Evolutionary conservation across 2,113 vertebrate genomes (phyloP).

Genomic region (Ornithorhynchus anatinus): DNA sequence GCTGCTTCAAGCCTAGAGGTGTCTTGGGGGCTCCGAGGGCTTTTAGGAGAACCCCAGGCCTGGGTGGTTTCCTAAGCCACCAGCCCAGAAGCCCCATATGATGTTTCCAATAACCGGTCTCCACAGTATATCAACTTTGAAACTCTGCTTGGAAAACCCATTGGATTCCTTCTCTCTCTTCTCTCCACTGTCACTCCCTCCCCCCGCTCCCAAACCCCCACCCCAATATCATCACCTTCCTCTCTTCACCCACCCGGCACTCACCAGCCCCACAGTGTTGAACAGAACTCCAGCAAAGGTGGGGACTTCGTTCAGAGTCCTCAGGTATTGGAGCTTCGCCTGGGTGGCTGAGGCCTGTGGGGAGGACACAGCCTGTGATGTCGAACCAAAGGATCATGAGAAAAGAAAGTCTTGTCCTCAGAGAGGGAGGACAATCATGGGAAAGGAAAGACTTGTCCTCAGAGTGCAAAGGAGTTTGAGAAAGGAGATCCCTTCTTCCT

Average conservation of each 20-base stretch:
- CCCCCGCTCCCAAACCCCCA: background rate
- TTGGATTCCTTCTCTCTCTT: background rate
- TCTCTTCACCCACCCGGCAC: conserved; percentile 37
- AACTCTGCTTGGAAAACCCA: background rate
- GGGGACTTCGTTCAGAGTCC: conserved; percentile 94
- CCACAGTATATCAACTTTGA: background rate
- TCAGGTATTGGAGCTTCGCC: conserved; percentile 97
- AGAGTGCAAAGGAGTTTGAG: background rate
- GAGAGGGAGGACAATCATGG: background rate
- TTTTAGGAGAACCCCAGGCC: too few species aligned
- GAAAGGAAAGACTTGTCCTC: background rate
- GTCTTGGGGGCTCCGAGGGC: too few species aligned
- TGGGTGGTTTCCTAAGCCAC: too few species aligned
- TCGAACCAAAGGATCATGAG: background rate
- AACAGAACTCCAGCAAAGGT: conserved; percentile 96
- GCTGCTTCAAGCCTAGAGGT: too few species aligned
- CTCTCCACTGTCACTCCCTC: background rate
- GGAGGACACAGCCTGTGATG: background rate
- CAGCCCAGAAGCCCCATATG: too few species aligned
- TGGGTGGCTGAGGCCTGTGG: conserved; percentile 57
- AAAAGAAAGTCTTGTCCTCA: background rate
- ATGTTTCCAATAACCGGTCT: too few species aligned
- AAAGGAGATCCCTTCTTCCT: too few species aligned
- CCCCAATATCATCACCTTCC: background rate
- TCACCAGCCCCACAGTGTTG: conserved; percentile 93